Evolutionary conservation across 2,113 vertebrate species (phyloP), one percentile per base, ranked within the genome.

Genomic region (Hyaena hyaena): DNA sequence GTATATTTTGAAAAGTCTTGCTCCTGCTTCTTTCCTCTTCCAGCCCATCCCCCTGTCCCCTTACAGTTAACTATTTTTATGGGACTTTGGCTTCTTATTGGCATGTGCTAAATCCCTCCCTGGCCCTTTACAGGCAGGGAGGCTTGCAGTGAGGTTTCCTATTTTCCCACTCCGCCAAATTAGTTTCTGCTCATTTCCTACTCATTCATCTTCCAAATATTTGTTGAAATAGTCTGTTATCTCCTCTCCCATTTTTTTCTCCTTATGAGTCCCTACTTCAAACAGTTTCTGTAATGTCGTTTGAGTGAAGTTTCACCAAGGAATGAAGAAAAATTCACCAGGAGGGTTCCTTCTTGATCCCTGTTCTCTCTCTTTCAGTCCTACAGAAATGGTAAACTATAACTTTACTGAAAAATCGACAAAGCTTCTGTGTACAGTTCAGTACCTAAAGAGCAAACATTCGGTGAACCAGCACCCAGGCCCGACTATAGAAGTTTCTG

Each of bases 41-140:
- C 21, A 33, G 28, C 12, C 10, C 28, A 2, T 7, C 1, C 1
- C 4, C 5, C 7, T 28, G 9, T 33, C 1, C 10, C 53, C 21
- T 50, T 10, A 33, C 24, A 17, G 3, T 16, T 26, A 65, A 4
- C 7, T 35, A 3, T 16, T n/a, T 76, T 15, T 23, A 1, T 1
- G 7, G 3, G 15, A 6, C 28, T 84, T 71, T 66, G 33, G 45
- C 65, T 66, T 21, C 50, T 81, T 24, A 28, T 0, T 26, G 15
- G 39, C 7, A 58, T 28, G 23, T 26, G 14, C n/a, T 6, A 9
- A 11, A 11, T 19, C n/a, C 45, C 14, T 21, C 66, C 66, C 12
- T 28, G 2, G 1, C 61, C 61, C 43, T 73, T 53, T 10, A 15
- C 14, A 15, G 12, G 76, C n/a, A 39, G 43, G 43, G 12, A 65